phyloP scores from a whole-genome alignment of 2,113 vertebrate genomes.

The Myotis brandtii region DNA sequence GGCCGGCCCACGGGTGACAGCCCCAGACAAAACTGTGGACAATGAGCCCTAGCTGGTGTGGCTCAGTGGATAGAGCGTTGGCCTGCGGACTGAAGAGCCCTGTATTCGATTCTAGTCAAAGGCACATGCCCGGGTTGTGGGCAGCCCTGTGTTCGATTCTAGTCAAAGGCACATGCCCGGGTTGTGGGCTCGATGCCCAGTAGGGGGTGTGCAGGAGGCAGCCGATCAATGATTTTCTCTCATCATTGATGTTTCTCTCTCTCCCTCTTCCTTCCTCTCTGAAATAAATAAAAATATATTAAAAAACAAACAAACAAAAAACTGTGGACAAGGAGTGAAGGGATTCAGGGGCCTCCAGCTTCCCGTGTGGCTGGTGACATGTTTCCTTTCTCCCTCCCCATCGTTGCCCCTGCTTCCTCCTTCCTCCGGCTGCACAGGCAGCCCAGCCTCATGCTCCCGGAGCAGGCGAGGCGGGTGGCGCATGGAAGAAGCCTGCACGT shows the following conservation, averaged over 20 bases:
- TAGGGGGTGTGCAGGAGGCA: too few species aligned
- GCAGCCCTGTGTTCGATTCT: too few species aligned
- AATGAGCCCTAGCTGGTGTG: rapidly evolving
- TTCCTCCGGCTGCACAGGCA: neutral
- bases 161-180: too few species aligned
- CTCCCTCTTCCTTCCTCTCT: too few species aligned
- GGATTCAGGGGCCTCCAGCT: neutral
- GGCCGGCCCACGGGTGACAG: neutral
- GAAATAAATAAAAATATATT: too few species aligned
- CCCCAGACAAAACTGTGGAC: rapidly evolving
- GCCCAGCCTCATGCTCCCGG: neutral
- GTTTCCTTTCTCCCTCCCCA: neutral
- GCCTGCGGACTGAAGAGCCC: too few species aligned
- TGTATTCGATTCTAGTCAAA: too few species aligned
- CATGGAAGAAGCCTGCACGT: neutral
- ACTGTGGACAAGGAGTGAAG: rapidly evolving
- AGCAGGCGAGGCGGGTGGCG: neutral
- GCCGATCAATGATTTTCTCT: too few species aligned
- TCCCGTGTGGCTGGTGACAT: rapidly evolving
- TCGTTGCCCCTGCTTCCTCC: neutral
- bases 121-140: too few species aligned
- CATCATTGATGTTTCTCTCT: too few species aligned
- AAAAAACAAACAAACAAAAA: neutral
- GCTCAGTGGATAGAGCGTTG: too few species aligned
- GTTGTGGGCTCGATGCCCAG: too few species aligned